Conservation (phyloP, 2,113 vertebrate species). For the Bothrops jararaca region DNA sequence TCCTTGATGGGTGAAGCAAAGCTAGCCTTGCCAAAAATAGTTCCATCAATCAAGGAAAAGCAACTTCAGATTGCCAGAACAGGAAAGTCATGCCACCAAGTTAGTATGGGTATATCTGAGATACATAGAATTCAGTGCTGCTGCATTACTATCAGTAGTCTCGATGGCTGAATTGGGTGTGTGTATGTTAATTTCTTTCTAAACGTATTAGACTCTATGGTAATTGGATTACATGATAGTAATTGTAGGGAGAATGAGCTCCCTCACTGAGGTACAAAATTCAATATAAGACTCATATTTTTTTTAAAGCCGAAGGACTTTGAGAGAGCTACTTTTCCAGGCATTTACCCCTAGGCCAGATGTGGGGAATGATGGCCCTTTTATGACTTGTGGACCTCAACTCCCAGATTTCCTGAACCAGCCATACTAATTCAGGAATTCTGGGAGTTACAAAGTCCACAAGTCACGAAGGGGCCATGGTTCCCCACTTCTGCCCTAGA, state of each 20-base stretch:
- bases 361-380: not conserved
- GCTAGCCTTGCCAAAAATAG: not conserved
- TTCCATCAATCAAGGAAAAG: not conserved
- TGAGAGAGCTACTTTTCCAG: constrained; percentile 18
- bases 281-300: not conserved
- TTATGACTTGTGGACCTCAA: not conserved
- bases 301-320: constrained; percentile 1
- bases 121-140: not conserved
- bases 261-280: not conserved
- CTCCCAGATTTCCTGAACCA: too few species aligned
- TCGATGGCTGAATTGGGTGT: not conserved
- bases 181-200: not conserved
- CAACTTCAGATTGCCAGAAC: not conserved
- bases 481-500: not conserved
- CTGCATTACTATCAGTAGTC: not conserved
- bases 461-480: not conserved
- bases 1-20: not conserved
- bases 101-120: not conserved
- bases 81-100: not conserved
- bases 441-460: too few species aligned
- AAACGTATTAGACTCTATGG: not conserved
- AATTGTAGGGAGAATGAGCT: not conserved
- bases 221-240: too few species aligned
- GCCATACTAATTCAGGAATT: too few species aligned
- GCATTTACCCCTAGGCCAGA: not conserved